Conservation (phyloP, 1,140 invertebrate species). For the Drosophila ironensis region DNA sequence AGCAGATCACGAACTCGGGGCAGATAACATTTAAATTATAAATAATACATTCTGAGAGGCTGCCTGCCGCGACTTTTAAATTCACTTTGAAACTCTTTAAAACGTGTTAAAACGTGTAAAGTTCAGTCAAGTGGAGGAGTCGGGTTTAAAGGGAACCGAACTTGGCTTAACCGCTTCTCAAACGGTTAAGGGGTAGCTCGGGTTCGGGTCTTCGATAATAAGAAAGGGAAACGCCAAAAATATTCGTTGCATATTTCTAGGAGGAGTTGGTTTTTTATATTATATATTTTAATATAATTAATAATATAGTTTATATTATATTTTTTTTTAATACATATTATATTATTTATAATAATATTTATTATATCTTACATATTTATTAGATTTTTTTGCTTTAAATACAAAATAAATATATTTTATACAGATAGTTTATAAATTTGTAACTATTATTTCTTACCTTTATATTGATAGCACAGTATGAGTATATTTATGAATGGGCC, state of each 20-base stretch:
- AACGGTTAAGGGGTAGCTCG: neutral
- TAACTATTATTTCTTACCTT: neutral
- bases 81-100: too few species aligned
- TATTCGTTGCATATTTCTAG: too few species aligned
- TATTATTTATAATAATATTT: too few species aligned
- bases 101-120: neutral
- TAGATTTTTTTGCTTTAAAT: neutral
- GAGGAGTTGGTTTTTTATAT: too few species aligned
- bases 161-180: neutral
- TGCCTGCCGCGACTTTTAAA: too few species aligned
- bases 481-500: too few species aligned
- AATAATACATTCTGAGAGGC: neutral
- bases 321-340: too few species aligned
- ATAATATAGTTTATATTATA: too few species aligned
- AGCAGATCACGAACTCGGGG: conserved; percentile 25
- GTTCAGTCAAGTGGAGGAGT: neutral
- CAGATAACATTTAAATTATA: neutral
- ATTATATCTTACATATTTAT: neutral
- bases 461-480: neutral
- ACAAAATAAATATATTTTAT: neutral
- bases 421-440: neutral
- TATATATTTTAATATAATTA: too few species aligned
- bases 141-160: neutral
- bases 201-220: too few species aligned
- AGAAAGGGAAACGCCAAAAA: too few species aligned